phyloP scores from a whole-genome alignment of 1,140 invertebrate species.

The Fopius arisanus region DNA sequence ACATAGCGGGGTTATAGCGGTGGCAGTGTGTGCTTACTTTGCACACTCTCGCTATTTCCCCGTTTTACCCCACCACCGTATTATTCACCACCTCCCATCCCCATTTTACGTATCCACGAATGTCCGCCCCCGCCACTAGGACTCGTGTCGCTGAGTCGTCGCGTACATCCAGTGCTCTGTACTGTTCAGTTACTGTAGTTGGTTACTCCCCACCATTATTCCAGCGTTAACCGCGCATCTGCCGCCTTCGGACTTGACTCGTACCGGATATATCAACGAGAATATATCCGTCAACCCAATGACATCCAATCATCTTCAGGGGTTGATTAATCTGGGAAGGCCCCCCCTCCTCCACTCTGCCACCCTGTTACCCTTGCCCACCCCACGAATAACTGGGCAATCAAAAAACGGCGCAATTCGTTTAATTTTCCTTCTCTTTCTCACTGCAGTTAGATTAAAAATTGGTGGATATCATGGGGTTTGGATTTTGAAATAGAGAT shows the following conservation, averaged over 20 bases:
- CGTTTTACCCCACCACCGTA: slow-evolving; percentile 3
- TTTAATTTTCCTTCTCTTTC: too few species aligned
- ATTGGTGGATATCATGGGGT: too few species aligned
- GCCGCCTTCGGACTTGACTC: background rate
- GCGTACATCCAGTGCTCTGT: slow-evolving; percentile 1
- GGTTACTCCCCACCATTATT: background rate
- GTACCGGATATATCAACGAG: background rate
- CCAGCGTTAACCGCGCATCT: slow-evolving; percentile 25
- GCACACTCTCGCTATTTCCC: slow-evolving; percentile 23
- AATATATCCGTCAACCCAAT: too few species aligned
- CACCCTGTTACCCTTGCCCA: too few species aligned
- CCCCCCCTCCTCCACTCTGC: too few species aligned
- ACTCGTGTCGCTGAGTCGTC: slow-evolving; percentile 21
- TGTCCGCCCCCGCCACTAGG: slow-evolving; percentile 23
- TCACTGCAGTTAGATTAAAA: too few species aligned
- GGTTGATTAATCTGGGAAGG: too few species aligned
- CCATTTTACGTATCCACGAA: background rate
- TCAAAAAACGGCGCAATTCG: too few species aligned
- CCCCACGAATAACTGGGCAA: too few species aligned
- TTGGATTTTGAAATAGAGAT: background rate
- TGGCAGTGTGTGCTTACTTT: slow-evolving; percentile 33
- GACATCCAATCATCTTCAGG: too few species aligned
- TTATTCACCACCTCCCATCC: slow-evolving; percentile 17
- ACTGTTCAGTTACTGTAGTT: background rate
- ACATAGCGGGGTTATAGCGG: background rate